phyloP scores from a whole-genome alignment of 2,888 invertebrate genomes.

The Leptarthrus brevirostris region DNA sequence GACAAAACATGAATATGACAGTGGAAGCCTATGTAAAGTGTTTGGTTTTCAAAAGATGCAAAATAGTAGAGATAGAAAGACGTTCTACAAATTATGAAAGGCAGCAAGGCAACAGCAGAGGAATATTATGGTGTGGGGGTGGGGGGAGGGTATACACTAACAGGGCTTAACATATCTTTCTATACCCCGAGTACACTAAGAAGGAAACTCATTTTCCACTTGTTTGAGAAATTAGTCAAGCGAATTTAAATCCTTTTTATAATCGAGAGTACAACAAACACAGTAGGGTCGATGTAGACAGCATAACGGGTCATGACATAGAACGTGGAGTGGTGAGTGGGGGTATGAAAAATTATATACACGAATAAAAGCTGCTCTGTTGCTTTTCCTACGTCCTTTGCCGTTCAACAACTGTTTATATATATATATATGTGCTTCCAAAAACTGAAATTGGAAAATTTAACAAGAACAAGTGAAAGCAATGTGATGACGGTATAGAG shows the following conservation, averaged over 20 bases:
- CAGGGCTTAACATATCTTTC: not conserved
- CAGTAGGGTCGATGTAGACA: not conserved
- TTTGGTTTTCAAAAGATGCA: no score
- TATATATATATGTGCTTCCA: no score
- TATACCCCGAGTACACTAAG: constrained; percentile 36
- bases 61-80: no score
- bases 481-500: not conserved
- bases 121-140: no score
- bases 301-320: not conserved
- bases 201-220: constrained; percentile 55
- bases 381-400: not conserved
- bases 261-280: constrained; percentile 38
- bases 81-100: no score
- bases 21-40: no score
- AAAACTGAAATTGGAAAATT: constrained; percentile 10
- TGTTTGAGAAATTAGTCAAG: constrained; percentile 49
- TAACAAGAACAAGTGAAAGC: constrained; percentile 13
- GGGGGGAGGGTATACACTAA: no score
- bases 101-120: no score
- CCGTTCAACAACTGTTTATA: not conserved
- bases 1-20: no score
- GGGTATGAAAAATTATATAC: constrained; percentile 18
- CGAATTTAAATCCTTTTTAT: constrained; percentile 48
- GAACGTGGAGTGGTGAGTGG: no score
- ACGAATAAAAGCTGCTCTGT: constrained; percentile 17